Base-by-base conservation (phyloP, 2,797 vertebrate species). In the Tauraco hartlaubi region DNA sequence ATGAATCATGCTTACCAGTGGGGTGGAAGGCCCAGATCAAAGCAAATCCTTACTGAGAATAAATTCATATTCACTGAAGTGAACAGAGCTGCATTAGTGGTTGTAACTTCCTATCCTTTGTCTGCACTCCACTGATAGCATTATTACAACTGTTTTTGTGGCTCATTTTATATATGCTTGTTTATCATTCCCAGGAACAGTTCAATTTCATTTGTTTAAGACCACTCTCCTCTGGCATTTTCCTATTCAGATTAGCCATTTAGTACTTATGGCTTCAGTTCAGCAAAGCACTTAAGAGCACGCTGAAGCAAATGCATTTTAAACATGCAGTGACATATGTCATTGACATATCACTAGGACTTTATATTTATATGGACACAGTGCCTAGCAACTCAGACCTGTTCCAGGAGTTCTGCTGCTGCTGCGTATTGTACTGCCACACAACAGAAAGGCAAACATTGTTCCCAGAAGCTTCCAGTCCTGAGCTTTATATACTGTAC, bases 151-250 rank as follows among this genome's bases (percentile, higher is more conserved):
- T 77, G 41, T 0, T 55, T 85, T 66, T 86, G 51, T 69, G 49
- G 19, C 49, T 78, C n/a, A 63, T 81, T 93, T 94, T 91, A 35
- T 76, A 66, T 48, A 79, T 10, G 9, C 71, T 76, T 94, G 58
- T 92, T 96, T 92, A 89, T 94, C 51, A 85, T 81, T 87, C 80
- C 33, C 33, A 73, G 56, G 67, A 92, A 90, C 55, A 73, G 59
- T 89, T 79, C 79, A 44, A 72, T 92, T 96, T 92, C 33, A 26
- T 90, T 84, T 51, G 95, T 94, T 84, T 69, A 86, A 73, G 52
- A 71, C 51, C 59, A 63, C 71, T 78, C 56, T 91, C 43, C 43
- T 67, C 79, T 92, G 67, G 63, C 85, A 79, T 88, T 93, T 76
- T 92, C 39, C 62, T 54, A 59, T 92, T 95, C 80, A 52, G 61